Evolutionary conservation across 2,113 vertebrate species (phyloP).

Genomic region (Pseudopipra pipra): DNA sequence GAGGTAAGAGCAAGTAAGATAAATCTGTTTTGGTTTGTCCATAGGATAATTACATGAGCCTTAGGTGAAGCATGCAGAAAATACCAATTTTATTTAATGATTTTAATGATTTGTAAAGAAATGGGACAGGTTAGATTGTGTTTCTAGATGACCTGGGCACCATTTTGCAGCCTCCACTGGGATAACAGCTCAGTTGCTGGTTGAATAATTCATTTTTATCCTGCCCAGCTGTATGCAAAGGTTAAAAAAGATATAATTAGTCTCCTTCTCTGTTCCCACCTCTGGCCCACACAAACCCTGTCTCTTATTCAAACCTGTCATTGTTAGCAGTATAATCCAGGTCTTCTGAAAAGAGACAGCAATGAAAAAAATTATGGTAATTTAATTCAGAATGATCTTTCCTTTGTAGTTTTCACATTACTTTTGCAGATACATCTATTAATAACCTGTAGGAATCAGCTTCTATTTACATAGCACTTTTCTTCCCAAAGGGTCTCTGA

Average conservation of each 20-base stretch:
- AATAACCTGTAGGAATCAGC: slow-evolving; percentile 34
- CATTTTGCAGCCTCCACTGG: not conserved
- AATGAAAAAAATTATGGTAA: slow-evolving; percentile 69
- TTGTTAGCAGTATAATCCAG: slow-evolving; percentile 42
- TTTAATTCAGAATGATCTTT: slow-evolving; percentile 61
- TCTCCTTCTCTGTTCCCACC: slow-evolving; percentile 25
- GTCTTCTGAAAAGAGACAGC: slow-evolving; percentile 45
- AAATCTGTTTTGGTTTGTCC: not conserved
- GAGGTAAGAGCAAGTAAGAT: not conserved
- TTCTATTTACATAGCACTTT: slow-evolving; percentile 41
- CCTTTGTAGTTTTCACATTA: slow-evolving; percentile 57
- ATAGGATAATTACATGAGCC: not conserved
- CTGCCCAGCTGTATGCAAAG: slow-evolving; percentile 46
- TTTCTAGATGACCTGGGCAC: not conserved
- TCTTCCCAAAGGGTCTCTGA: slow-evolving; percentile 16
- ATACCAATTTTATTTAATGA: not conserved
- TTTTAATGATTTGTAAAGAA: not conserved
- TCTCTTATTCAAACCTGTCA: slow-evolving; percentile 60
- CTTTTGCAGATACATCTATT: slow-evolving; percentile 53
- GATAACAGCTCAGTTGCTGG: not conserved
- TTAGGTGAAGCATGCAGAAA: not conserved
- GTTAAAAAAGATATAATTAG: slow-evolving; percentile 60
- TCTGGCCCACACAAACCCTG: slow-evolving; percentile 53
- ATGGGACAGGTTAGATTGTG: not conserved
- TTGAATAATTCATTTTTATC: slow-evolving; percentile 34